Evolutionary conservation across 2,113 vertebrate species (phyloP), one percentile per base, ranked within the genome.

Genomic region (Ptyas mucosa): DNA sequence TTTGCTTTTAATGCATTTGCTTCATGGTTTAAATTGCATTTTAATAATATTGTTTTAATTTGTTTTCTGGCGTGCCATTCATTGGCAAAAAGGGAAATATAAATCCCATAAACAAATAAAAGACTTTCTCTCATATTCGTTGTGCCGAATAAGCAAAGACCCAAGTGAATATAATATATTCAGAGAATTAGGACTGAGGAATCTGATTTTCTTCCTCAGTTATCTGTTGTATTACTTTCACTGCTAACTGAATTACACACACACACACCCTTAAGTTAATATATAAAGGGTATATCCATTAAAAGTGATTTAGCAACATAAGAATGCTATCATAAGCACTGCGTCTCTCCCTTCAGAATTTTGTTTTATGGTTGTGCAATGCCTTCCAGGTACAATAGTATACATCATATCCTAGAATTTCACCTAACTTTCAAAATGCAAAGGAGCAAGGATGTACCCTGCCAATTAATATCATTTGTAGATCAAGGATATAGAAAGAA

Each of bases 161-260:
- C 52, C 75, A 55, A 85, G 23, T 55, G 75, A 85, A 85, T 91
- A 91, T 29, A 91, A 39, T 85, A 91, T 26, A 24, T 54, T 57
- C 90, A 55, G 6, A 81, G n/a, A 39, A 39, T 81, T 90, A 34
- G 15, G 15, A 12, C 34, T 23, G 23, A 53, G 29, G 49, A 81
- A 39, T 21, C 20, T 81, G 75, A 55, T 54, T 55, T 91, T 91
- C 51, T 85, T 23, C 34, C 75, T 24, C 53, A 3, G 15, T 34
- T 43, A 21, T 43, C 52, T 91, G 75, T 85, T 91, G 43, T 57
- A 91, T 55, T 91, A 39, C 52, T 85, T 91, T 85, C 90, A 91
- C 69, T 34, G 54, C 53, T 75, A 90, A 69, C 49, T 23, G 26
- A 90, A 51, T 85, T 91, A 91, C 43, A 46, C 43, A 46, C 7